Percentiles rank a stretch among this genome's conserved stretches.
These are phyloP conservation scores for Epinotia demarniana DNA, from an alignment of 2,888 invertebrate genomes.

Conservation along the genomic window DNA sequence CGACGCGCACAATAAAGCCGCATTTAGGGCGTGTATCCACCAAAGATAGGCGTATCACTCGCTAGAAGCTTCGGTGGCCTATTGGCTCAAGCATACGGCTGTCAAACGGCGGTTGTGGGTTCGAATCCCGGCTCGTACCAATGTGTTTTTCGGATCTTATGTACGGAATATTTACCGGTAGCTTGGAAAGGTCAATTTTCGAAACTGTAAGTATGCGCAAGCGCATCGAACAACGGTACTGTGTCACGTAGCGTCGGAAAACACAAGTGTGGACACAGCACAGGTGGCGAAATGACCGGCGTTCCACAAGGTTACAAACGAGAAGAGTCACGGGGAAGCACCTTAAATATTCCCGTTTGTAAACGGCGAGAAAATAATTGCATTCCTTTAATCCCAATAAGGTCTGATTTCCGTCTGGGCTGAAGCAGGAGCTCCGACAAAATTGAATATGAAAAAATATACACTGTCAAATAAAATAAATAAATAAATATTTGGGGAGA, in stretches of 20 bases:
- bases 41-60: too few relatives aligned
- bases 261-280: slow-evolving; percentile 29
- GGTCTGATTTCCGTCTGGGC: background rate
- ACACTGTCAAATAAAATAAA: too few relatives aligned
- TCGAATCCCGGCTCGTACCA: too few relatives aligned
- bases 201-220: background rate
- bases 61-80: too few relatives aligned
- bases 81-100: too few relatives aligned
- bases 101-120: too few relatives aligned
- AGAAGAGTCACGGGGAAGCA: background rate
- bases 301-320: background rate
- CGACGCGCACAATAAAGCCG: background rate
- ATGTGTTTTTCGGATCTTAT: too few relatives aligned
- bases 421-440: background rate
- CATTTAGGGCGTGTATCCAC: background rate
- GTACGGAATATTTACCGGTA: too few relatives aligned
- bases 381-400: background rate
- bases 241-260: slow-evolving; percentile 1
- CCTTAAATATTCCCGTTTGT: background rate
- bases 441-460: background rate
- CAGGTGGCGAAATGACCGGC: slow-evolving; percentile 11
- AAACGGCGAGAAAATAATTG: background rate
- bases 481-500: too few relatives aligned
- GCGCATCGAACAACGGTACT: background rate
- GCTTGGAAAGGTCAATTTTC: slow-evolving; percentile 17